These are phyloP conservation scores for Petrocephalus zakoni DNA, from an alignment of 2,113 vertebrate genomes.

Conservation along the genomic window DNA sequence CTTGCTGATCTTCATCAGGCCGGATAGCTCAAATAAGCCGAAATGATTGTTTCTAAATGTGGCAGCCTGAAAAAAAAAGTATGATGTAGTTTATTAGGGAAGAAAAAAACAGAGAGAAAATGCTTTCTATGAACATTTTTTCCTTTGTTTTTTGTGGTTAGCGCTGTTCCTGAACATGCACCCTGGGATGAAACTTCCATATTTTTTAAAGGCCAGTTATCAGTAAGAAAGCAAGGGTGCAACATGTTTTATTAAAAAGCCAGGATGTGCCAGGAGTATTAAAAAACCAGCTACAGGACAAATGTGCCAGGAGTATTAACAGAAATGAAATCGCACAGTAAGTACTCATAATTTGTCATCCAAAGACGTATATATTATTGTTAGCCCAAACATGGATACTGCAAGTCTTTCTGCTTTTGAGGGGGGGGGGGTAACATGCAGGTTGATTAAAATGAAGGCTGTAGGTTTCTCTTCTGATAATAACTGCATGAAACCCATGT, in stretches of 20 bases:
- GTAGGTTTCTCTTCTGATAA: conserved; percentile 31
- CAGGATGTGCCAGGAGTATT: neutral
- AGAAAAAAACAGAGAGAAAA: neutral
- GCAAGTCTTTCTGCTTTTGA: conserved; percentile 44
- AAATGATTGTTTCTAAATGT: neutral
- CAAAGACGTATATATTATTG: neutral
- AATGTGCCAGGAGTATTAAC: neutral
- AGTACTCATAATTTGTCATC: neutral
- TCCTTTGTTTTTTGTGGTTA: neutral
- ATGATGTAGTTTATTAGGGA: neutral
- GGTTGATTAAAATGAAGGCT: conserved; percentile 37
- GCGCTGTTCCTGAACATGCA: neutral
- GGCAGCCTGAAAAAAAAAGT: neutral
- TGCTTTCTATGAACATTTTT: neutral
- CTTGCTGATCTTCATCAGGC: neutral
- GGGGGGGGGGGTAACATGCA: conserved; percentile 59
- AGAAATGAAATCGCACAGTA: neutral
- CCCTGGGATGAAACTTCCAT: neutral
- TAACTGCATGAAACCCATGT: conserved; percentile 36
- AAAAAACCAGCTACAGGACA: neutral
- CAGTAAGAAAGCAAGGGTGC: neutral
- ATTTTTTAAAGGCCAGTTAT: neutral
- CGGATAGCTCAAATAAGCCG: neutral
- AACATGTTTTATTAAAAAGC: neutral
- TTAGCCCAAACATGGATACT: conserved; percentile 44